Evolutionary conservation across 2,797 vertebrate genomes (phyloP).

Genomic region (Malacoctenus gilli): DNA sequence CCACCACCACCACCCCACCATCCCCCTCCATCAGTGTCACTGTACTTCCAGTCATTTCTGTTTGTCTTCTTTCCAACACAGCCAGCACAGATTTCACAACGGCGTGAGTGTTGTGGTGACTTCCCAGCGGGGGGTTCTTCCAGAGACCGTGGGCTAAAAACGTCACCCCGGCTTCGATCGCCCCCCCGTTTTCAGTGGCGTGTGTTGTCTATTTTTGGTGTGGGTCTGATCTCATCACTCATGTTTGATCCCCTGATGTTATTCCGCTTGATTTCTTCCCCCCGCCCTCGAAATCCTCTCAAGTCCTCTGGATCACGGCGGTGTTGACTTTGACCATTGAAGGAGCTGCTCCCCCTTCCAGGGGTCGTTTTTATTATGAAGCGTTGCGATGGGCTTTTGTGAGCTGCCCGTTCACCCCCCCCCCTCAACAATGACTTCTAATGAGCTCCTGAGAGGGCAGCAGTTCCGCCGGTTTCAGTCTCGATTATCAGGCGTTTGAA

Average conservation of each 20-base stretch:
- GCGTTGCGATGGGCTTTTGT: background rate
- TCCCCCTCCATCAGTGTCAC: too few species aligned
- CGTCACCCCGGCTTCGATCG: too few species aligned
- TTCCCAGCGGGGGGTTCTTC: too few species aligned
- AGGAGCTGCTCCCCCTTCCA: slow-evolving; percentile 7
- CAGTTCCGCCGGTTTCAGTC: slow-evolving; percentile 32
- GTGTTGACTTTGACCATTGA: slow-evolving; percentile 9
- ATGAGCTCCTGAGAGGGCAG: slow-evolving; percentile 2
- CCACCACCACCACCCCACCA: too few species aligned
- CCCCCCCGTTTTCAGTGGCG: too few species aligned
- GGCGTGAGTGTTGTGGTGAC: background rate
- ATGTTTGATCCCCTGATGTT: background rate
- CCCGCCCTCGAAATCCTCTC: background rate
- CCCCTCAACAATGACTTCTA: slow-evolving; percentile 6
- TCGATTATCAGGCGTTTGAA: slow-evolving; percentile 7
- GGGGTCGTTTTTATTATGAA: too few species aligned
- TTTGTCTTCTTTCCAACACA: slow-evolving; percentile 20
- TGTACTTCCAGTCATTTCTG: slow-evolving; percentile 44
- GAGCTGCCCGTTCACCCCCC: background rate
- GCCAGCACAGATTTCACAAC: slow-evolving; percentile 2
- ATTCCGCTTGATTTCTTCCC: background rate
- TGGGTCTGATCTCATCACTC: slow-evolving; percentile 4
- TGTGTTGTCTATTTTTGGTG: background rate
- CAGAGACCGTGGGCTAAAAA: too few species aligned
- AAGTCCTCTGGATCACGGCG: too few species aligned